Evolutionary conservation across 1,140 invertebrate genomes (phyloP).

Genomic region (Plutomurus gul): DNA sequence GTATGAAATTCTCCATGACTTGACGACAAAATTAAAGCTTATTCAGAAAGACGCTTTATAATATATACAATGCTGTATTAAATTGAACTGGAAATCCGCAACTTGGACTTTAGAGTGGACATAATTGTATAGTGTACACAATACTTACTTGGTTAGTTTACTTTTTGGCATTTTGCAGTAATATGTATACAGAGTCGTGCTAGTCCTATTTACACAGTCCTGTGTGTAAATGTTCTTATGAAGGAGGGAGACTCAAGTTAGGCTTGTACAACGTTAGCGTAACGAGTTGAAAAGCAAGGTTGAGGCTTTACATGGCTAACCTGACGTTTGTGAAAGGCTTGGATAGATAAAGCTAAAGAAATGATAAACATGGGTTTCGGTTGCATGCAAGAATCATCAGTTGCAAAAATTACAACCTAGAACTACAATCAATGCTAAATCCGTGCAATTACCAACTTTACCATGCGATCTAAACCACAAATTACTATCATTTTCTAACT

Average conservation of each 20-base stretch:
- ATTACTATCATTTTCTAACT: constrained; percentile 25
- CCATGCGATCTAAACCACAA: constrained; percentile 15
- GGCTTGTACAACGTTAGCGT: background rate
- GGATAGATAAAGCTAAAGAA: constrained; percentile 10
- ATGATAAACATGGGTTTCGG: constrained; percentile 25
- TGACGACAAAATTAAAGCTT: constrained; percentile 1
- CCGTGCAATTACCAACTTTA: constrained; percentile 21
- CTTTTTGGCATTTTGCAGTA: no score
- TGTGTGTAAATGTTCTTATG: background rate
- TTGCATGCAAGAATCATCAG: constrained; percentile 25
- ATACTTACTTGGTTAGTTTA: no score
- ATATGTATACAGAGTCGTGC: no score
- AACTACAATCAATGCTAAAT: constrained; percentile 21
- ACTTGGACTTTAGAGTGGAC: background rate
- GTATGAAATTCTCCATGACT: background rate
- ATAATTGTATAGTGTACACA: no score
- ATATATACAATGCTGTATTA: no score
- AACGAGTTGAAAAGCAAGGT: no score
- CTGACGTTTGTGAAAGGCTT: background rate
- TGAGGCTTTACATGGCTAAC: background rate
- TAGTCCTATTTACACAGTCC: no score
- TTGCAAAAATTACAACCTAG: background rate
- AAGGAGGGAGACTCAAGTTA: background rate
- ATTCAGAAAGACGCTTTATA: no score
- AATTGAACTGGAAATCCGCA: background rate